Evolutionary conservation across 64 coral and sea anemone species (phyloP), one percentile per base, ranked within the genome.

Genomic region (Pachyseris speciosa): DNA sequence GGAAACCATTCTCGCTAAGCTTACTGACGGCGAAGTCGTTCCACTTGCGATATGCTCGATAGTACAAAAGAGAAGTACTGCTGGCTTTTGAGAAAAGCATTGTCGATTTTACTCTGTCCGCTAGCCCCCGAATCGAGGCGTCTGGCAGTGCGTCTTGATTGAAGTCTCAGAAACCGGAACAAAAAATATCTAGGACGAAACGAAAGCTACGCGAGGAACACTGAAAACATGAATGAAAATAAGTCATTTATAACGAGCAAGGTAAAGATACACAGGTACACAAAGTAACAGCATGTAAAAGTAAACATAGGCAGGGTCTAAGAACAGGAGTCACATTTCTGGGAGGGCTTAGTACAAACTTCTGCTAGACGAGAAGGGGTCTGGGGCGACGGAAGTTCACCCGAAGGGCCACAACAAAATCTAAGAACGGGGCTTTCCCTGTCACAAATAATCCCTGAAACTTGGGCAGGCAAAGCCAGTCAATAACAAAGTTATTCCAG

Each of bases 401-500:
- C 15, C 30, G 32, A 28, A 69, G 66, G 12, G 66, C 66, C 2
- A 69, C 32, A 16, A 69, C 66, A 34, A 69, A 69, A 16, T 69
- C 13, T 11, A 69, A 13, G 7, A 31, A 2, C 36, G 30, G 30
- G 30, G 78, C 78, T 83, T 50, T 83, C 49, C 49, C 78, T 83
- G 19, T 20, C 7, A 83, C 12, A 64, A 64, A 83, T 28, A 83
- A 25, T 3, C 60, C 49, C n/a, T 15, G 28, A 17, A 83, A 65
- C 40, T 69, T 69, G 66, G 58, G 80, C 33, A 84, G 37, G 22
- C 31, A 41, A 4, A 85, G 32, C 39, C 83, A 85, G 20, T 69
- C 83, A 68, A 48, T 64, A 27, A 85, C 61, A 74, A 89, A 89
- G 28, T 32, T 41, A 51, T 64, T 89, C 71, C 71, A 89, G 57